A percentile compares a stretch with the other conserved stretches of the same genome.
These are phyloP conservation scores for Mustela nigripes DNA, from an alignment of 2,113 vertebrate genomes.

Conservation along the genomic window DNA sequence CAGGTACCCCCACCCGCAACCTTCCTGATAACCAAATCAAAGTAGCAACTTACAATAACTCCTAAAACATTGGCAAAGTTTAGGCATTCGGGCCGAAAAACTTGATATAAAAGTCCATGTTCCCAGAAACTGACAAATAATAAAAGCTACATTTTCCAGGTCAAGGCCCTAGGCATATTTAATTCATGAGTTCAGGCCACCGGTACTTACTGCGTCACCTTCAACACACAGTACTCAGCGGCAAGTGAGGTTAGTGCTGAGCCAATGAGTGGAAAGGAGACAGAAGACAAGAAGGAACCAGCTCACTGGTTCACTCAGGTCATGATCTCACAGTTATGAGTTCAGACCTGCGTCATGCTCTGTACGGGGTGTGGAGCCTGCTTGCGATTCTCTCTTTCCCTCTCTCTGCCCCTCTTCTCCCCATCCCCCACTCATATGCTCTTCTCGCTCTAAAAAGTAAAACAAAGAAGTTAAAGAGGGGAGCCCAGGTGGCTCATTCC, in stretches of 20 bases:
- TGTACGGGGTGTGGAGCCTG: background rate
- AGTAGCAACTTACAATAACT: background rate
- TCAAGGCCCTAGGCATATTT: background rate
- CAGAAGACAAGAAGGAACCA: background rate
- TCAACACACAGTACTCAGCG: background rate
- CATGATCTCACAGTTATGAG: background rate
- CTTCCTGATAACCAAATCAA: background rate
- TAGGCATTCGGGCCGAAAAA: background rate
- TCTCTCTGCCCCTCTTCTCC: background rate
- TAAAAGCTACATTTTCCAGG: background rate
- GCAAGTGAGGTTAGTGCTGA: background rate
- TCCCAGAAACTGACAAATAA: background rate
- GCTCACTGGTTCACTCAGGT: background rate
- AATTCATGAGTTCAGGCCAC: background rate
- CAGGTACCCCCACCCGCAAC: background rate
- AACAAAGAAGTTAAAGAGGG: too few relatives aligned
- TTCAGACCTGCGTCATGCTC: background rate
- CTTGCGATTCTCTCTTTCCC: background rate
- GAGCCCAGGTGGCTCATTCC: background rate
- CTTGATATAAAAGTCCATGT: background rate
- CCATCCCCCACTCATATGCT: background rate
- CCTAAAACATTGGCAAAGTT: background rate
- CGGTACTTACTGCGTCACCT: background rate
- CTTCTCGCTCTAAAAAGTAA: background rate
- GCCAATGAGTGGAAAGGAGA: background rate